Evolutionary conservation across 2,888 invertebrate genomes (phyloP), one percentile per base, ranked within the genome.

Genomic region (Entomobrya multifasciata): DNA sequence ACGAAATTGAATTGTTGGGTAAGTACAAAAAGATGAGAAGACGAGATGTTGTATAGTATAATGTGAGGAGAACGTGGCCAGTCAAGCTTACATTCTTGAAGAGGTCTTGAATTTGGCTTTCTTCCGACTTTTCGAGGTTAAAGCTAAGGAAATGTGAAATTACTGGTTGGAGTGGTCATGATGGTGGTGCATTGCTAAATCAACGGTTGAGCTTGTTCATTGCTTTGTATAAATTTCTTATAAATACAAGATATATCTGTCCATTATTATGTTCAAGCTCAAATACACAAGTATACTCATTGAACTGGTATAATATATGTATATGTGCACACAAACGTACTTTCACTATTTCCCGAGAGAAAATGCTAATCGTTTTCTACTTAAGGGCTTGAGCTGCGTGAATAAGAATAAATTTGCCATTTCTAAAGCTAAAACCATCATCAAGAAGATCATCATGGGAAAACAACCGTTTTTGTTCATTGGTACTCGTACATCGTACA

Each of bases 311-410:
- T 41, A 25, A 25, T 60, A 25, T 55, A 5, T 55, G 52, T 17
- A 60, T 22, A 4, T 60, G 27, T 4, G 27, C 0, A 17, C 41
- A n/a, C 15, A 27, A 65, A 13, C 17, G 41, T 36, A 41, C n/a
- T 30, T 1, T 41, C 41, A 20, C n/a, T 36, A 41, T 36, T 65
- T 36, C 25, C n/a, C 65, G 25, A 65, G 30, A 30, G 52, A 52
- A 30, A 74, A 74, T 52, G 74, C 72, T 72, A 72, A 72, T 72
- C 72, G 72, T 27, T 72, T 72, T 27, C 52, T n/a, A 22, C 30
- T 74, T 17, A 27, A 17, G 20, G 30, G 11, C 47, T 47, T 47
- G 47, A 47, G 30, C 22, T 44, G 44, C 47, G 15, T 67, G 67
- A 67, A 47, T 13, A 3, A 57, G 25, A 20, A 57, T 57, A 25